Conservation (phyloP, 1,140 invertebrate genomes). For the Onthophagus taurus region DNA sequence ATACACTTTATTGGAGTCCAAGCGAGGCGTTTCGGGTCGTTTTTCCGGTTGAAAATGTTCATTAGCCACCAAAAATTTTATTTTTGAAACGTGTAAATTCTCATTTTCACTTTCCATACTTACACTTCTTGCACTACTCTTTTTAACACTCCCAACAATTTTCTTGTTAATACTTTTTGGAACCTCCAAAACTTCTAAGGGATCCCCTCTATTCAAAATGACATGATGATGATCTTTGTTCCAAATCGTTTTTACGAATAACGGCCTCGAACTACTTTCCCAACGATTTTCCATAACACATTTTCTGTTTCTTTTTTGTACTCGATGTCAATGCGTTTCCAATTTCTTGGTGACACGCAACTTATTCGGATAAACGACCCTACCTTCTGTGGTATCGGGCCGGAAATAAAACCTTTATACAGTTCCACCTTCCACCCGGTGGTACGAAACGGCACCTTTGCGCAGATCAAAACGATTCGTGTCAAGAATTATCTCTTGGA, state of each 20-base stretch:
- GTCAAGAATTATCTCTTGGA: too few relatives aligned
- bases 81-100: neutral
- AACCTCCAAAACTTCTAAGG: conserved; percentile 1
- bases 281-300: too few relatives aligned
- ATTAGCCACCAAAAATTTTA: neutral
- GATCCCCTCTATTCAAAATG: conserved; percentile 53
- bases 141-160: neutral
- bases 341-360: too few relatives aligned
- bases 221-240: conserved; percentile 60
- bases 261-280: conserved; percentile 59
- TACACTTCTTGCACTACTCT: neutral
- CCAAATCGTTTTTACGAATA: conserved; percentile 62
- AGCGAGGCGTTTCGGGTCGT: neutral
- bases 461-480: too few relatives aligned
- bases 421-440: too few relatives aligned
- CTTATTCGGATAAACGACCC: too few relatives aligned
- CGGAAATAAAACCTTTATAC: too few relatives aligned
- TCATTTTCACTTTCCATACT: conserved; percentile 5
- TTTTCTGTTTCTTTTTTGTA: too few relatives aligned
- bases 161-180: too few relatives aligned
- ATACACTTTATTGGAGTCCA: neutral
- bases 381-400: too few relatives aligned
- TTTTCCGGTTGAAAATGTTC: conserved; percentile 6
- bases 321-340: too few relatives aligned
- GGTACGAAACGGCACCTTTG: too few relatives aligned